Base-by-base conservation (phyloP, 2,113 vertebrate species). In the Podarcis cretensis region DNA sequence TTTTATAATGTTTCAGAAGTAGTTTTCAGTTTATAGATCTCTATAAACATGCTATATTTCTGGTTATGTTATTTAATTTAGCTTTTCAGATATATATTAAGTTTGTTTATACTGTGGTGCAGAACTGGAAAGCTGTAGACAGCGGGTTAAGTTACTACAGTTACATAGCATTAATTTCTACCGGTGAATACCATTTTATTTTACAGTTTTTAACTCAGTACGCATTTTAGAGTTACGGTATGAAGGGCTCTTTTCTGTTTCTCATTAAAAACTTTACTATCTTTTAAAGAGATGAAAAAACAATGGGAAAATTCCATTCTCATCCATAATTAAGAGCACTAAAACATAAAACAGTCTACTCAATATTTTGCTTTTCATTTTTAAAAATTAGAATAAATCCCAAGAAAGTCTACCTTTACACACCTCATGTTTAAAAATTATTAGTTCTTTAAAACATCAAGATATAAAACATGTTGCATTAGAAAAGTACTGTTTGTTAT, bases 1-100 rank as follows among this genome's bases (percentile, higher is more conserved):
- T 89, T n/a, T 86, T 84, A 94, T 92, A 92, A 18, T 14, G 79
- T 92, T 91, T 93, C 63, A 90, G 87, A 90, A 92, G 48, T 78
- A 93, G 83, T 0, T 1, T 87, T 84, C 89, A 91, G 84, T 93
- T 92, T 87, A 92, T 89, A 84, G 85, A 88, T 90, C 63, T 9
- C 83, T 2, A 30, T 92, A 94, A 91, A 89, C 81, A 89, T 68
- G 88, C 37, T 79, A 92, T 93, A 93, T 87, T 73, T 40, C 40
- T 84, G 68, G 83, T 32, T 87, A 80, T 81, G 83, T 32, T 87
- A 80, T 81, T 71, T 80, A 71, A 81, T 81, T 71, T 79, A 79
- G 63, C 48, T 77, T n/a, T 18, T 8, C 63, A 48, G 23, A 83
- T 30, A 83, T 76, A 35, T 68, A 88, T 76, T 76, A 68, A 48